Conservation (phyloP, 2,797 vertebrate species). For the Dendrocincla fuliginosa region DNA sequence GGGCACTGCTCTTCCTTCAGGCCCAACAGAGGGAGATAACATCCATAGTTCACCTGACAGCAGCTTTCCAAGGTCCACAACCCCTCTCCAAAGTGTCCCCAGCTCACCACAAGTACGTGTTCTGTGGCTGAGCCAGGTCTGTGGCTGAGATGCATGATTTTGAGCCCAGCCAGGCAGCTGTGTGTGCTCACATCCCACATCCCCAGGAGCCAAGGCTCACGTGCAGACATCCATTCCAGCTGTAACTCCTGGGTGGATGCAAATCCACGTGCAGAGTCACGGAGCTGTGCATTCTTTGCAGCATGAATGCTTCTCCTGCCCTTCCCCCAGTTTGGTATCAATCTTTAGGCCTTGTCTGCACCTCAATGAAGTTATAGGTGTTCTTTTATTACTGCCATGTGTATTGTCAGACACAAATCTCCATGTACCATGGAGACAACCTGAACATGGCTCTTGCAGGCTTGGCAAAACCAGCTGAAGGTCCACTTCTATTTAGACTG, state of each 20-base stretch:
- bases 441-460: background rate
- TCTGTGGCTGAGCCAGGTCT: background rate
- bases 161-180: background rate
- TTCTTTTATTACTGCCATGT: background rate
- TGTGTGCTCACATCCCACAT: fast-evolving
- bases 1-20: background rate
- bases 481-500: background rate
- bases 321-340: background rate
- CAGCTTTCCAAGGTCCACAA: background rate
- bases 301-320: background rate
- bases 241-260: background rate
- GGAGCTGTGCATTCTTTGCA: fast-evolving
- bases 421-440: background rate
- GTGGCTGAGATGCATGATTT: background rate
- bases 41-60: background rate
- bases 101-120: background rate
- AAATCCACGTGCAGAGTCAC: background rate
- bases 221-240: background rate
- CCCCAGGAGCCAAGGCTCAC: fast-evolving
- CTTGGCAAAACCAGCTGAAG: background rate
- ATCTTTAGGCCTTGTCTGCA: background rate
- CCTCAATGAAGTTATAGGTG: background rate
- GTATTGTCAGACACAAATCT: background rate
- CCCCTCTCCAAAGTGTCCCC: background rate
- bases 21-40: background rate